Conservation (phyloP, 2,797 vertebrate species). For the Muraenolepis orangiensis region DNA sequence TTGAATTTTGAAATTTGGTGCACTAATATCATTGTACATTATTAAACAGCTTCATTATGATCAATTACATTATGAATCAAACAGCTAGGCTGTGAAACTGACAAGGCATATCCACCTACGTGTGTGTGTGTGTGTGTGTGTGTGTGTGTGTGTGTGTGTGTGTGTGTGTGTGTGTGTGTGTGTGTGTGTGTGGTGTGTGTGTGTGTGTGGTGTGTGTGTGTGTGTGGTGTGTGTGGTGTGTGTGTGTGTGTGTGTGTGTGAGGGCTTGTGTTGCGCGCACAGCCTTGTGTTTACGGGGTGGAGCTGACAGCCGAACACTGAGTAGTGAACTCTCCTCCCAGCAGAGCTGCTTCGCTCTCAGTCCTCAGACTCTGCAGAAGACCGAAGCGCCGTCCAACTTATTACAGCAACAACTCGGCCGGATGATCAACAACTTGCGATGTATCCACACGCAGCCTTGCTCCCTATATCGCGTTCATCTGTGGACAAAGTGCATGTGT, state of each 20-base stretch:
- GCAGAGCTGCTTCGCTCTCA: slow-evolving; percentile 73
- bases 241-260: slow-evolving; percentile 7
- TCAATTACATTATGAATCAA: slow-evolving; percentile 1
- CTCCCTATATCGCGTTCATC: slow-evolving; percentile 1
- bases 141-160: slow-evolving; percentile 14
- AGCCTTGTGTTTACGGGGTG: slow-evolving; percentile 19
- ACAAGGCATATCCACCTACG: neutral
- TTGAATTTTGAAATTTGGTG: too few species aligned
- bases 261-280: neutral
- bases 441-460: slow-evolving; percentile 17
- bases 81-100: neutral
- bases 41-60: neutral
- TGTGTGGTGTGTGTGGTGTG: neutral
- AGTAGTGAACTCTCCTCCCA: slow-evolving; percentile 61
- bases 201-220: slow-evolving; percentile 11
- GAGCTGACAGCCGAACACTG: slow-evolving; percentile 20
- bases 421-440: slow-evolving; percentile 23
- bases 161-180: slow-evolving; percentile 5
- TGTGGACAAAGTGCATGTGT: slow-evolving; percentile 11
- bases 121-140: slow-evolving; percentile 15
- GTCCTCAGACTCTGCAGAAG: neutral
- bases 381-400: neutral
- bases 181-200: slow-evolving; percentile 5
- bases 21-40: neutral
- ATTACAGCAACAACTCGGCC: too few species aligned